phyloP scores from a whole-genome alignment of 2,797 vertebrate genomes.

The Notolepis coatsorum region DNA sequence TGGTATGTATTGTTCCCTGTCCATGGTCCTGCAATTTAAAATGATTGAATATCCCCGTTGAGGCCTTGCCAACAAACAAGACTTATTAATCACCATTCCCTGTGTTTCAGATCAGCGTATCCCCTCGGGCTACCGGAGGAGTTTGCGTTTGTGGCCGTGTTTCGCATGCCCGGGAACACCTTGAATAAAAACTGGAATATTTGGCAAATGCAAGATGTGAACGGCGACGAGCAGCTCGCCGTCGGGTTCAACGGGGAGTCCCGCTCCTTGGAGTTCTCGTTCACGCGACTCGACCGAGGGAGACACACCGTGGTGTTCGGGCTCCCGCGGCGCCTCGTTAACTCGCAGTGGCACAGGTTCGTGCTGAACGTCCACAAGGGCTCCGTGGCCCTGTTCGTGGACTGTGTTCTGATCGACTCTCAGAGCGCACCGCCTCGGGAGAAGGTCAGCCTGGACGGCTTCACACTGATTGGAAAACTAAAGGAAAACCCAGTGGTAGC shows the following conservation, averaged over 20 bases:
- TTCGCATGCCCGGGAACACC: conserved; percentile 87
- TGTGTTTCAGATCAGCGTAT: conserved; percentile 83
- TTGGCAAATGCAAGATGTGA: conserved; percentile 89
- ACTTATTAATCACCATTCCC: not conserved
- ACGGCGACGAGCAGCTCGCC: conserved; percentile 86
- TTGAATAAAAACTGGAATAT: conserved; percentile 88
- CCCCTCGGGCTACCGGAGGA: conserved; percentile 86
- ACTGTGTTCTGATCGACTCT: conserved; percentile 83
- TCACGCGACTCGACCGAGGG: conserved; percentile 76
- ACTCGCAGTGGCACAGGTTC: conserved; percentile 89
- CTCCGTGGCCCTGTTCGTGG: conserved; percentile 82
- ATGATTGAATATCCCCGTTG: not conserved
- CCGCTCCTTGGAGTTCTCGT: conserved; percentile 86
- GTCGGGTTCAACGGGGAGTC: conserved; percentile 86
- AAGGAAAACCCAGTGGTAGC: conserved; percentile 84
- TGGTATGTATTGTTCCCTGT: conserved; percentile 59
- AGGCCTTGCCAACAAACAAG: not conserved
- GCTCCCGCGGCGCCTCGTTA: conserved; percentile 83
- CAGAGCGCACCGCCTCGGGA: conserved; percentile 78
- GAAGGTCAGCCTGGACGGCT: conserved; percentile 82
- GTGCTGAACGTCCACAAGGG: conserved; percentile 83
- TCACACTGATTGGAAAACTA: conserved; percentile 88
- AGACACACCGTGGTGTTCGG: conserved; percentile 79
- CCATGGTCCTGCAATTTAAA: conserved; percentile 83
- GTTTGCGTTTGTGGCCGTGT: conserved; percentile 87